A percentile compares a stretch with the other conserved stretches of the same genome.
Evolutionary conservation across 2,888 invertebrate species (phyloP).

Genomic region (Coleophora deauratella): DNA sequence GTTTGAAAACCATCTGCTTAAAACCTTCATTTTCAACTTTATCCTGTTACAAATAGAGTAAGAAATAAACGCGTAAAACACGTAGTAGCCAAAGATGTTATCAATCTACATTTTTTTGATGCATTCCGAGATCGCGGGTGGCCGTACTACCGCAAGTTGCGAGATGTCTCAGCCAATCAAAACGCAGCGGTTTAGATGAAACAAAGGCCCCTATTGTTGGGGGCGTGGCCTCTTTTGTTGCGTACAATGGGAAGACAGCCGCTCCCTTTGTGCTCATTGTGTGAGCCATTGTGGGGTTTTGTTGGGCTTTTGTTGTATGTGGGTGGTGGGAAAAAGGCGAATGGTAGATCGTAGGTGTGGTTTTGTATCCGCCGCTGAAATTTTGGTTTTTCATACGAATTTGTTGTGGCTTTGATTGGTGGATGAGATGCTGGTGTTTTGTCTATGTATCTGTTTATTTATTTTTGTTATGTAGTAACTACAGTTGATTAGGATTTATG

Average conservation of each 20-base stretch:
- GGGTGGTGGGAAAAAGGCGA: constrained; percentile 21
- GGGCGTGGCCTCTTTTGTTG: constrained; percentile 59
- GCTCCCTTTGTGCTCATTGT: constrained; percentile 60
- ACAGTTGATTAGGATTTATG: too few relatives aligned
- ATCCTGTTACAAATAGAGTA: neutral
- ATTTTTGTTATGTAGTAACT: neutral
- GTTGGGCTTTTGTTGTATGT: constrained; percentile 34
- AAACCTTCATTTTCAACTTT: neutral
- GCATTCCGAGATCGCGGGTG: constrained; percentile 49
- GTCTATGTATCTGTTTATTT: too few relatives aligned
- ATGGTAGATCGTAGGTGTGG: constrained; percentile 16
- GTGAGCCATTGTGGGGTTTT: constrained; percentile 41
- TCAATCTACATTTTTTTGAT: constrained; percentile 28
- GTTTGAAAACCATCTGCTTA: constrained; percentile 41
- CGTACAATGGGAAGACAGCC: constrained; percentile 66
- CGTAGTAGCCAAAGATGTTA: constrained; percentile 25
- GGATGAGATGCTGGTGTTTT: neutral
- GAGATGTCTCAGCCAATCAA: constrained; percentile 44
- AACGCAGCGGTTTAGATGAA: constrained; percentile 43
- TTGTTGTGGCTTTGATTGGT: constrained; percentile 22
- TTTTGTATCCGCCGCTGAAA: constrained; percentile 30
- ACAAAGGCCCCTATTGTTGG: constrained; percentile 56
- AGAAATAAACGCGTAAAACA: constrained; percentile 20
- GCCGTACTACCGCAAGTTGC: constrained; percentile 27
- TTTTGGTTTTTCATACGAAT: constrained; percentile 29